A percentile compares a stretch with the other conserved stretches of the same genome.
Conservation (phyloP, 2,113 vertebrate genomes). For the Ageneiosus marmoratus region DNA sequence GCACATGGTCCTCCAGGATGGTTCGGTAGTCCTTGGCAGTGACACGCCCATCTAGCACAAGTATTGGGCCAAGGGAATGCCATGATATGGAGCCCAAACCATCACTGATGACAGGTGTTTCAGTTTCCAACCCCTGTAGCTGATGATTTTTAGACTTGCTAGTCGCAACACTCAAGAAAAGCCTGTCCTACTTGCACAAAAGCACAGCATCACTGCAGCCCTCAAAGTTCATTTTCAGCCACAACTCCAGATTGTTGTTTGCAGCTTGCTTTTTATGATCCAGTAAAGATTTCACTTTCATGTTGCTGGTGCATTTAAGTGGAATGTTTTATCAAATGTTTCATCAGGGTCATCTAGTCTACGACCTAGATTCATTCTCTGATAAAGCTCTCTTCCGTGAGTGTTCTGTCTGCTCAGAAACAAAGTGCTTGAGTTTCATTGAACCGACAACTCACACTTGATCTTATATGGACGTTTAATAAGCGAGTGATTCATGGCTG, state of each 20-base stretch:
- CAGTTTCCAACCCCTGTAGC: too few relatives aligned
- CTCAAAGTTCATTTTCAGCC: too few relatives aligned
- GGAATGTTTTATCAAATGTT: neutral
- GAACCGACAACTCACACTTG: neutral
- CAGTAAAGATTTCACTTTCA: neutral
- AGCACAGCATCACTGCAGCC: neutral
- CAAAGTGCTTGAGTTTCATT: neutral
- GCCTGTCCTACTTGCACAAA: neutral
- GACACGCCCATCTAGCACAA: too few relatives aligned
- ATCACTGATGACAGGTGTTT: too few relatives aligned
- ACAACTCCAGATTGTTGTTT: neutral
- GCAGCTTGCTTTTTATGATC: neutral
- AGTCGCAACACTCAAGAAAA: too few relatives aligned
- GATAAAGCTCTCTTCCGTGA: neutral
- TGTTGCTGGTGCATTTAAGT: neutral
- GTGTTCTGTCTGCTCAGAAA: neutral
- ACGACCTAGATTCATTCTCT: neutral
- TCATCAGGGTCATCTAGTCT: conserved; percentile 17
- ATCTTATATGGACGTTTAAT: neutral
- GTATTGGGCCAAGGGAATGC: too few relatives aligned
- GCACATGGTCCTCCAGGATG: too few relatives aligned
- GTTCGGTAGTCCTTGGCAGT: too few relatives aligned
- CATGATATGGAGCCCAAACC: too few relatives aligned
- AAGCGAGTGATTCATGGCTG: neutral
- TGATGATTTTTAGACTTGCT: neutral